Conservation (phyloP, 2,113 vertebrate species). For the Anolis carolinensis region DNA sequence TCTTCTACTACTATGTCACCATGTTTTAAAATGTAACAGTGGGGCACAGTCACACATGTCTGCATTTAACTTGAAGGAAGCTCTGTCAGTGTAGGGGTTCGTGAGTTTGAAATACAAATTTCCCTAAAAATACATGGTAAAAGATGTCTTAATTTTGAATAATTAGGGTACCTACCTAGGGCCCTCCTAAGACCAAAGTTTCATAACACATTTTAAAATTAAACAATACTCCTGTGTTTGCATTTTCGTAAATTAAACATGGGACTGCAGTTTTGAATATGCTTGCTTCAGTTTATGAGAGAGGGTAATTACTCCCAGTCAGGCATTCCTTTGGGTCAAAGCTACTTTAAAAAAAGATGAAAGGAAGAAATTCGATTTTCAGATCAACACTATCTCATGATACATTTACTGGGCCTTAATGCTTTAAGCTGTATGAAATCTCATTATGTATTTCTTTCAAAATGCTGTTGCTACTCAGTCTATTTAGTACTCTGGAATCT, state of each 20-base stretch:
- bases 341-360: neutral
- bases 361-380: neutral
- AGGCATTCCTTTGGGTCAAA: neutral
- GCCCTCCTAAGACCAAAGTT: neutral
- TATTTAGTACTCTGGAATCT: neutral
- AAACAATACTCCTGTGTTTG: neutral
- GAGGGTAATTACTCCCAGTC: neutral
- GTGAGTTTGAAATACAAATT: neutral
- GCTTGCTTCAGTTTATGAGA: neutral
- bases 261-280: neutral
- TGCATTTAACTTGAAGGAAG: neutral
- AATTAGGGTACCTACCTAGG: neutral
- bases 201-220: neutral
- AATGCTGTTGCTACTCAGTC: neutral
- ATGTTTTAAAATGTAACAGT: neutral
- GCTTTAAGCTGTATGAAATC: neutral
- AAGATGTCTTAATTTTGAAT: neutral
- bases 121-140: neutral
- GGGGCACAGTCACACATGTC: neutral
- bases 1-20: no score
- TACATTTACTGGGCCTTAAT: neutral
- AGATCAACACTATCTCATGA: neutral
- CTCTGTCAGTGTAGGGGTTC: neutral
- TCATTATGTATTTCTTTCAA: neutral
- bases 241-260: neutral